Evolutionary conservation across 2,797 vertebrate species (phyloP).

Genomic region (Crossoptilon crossoptilon): DNA sequence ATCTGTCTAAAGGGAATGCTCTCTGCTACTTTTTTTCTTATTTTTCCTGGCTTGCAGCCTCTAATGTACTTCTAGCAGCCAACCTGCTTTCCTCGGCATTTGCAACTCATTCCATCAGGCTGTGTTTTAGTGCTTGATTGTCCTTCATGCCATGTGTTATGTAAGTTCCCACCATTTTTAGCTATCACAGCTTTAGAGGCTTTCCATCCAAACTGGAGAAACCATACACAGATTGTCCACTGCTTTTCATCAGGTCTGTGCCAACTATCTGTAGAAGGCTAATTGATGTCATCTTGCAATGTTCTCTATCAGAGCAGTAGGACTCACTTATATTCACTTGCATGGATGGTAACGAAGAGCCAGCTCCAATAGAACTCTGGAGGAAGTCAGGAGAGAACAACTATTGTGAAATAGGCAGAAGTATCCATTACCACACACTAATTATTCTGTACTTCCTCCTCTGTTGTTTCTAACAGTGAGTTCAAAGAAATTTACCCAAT

Average conservation of each 20-base stretch:
- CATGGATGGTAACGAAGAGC: neutral
- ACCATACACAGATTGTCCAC: neutral
- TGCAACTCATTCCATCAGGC: neutral
- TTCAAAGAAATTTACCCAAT: neutral
- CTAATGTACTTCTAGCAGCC: neutral
- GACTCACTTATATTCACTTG: neutral
- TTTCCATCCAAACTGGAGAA: neutral
- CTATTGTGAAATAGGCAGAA: slow-evolving; percentile 12
- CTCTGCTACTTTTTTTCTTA: neutral
- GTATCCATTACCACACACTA: neutral
- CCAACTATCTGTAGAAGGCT: neutral
- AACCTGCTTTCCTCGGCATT: slow-evolving; percentile 6
- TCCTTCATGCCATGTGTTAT: neutral
- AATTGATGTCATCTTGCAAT: neutral
- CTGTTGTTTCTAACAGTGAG: neutral
- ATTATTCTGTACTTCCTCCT: neutral
- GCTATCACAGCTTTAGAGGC: neutral
- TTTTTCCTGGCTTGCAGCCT: slow-evolving; percentile 53
- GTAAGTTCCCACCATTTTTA: neutral
- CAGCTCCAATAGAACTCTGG: neutral
- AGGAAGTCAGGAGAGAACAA: slow-evolving; percentile 2
- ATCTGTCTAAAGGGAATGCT: neutral
- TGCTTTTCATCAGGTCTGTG: neutral
- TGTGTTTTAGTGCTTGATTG: neutral
- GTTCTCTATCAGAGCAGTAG: neutral